Conservation (phyloP, 2,113 vertebrate genomes). For the Machaerirhynchus nigripectus region DNA sequence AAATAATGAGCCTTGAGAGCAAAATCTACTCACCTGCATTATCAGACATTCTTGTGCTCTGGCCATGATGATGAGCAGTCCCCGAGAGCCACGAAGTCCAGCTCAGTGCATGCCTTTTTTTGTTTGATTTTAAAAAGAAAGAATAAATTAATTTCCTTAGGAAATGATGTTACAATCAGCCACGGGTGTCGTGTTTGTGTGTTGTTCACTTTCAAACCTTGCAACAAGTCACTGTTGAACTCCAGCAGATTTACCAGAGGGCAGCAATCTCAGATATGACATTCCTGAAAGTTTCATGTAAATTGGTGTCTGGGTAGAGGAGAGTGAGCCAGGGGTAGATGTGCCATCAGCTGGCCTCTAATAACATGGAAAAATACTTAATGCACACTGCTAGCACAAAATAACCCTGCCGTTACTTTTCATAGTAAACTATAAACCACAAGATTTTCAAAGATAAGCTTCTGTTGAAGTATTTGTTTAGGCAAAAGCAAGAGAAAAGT, state of each 20-base stretch:
- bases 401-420: neutral
- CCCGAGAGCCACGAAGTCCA: neutral
- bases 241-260: neutral
- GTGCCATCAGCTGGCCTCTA: neutral
- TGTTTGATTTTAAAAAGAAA: neutral
- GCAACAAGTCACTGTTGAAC: neutral
- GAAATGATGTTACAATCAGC: neutral
- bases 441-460: neutral
- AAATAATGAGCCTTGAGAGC: neutral
- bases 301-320: neutral
- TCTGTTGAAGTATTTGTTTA: neutral
- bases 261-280: neutral
- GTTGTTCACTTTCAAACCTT: neutral
- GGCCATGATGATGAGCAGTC: neutral
- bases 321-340: neutral
- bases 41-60: neutral
- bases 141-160: neutral
- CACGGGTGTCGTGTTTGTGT: neutral
- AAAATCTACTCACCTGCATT: neutral
- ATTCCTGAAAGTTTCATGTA: constrained; percentile 9
- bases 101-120: neutral
- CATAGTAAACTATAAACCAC: neutral
- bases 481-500: neutral
- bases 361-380: neutral
- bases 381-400: neutral